Evolutionary conservation across 2,113 vertebrate genomes (phyloP).

Genomic region (Stegastes partitus): DNA sequence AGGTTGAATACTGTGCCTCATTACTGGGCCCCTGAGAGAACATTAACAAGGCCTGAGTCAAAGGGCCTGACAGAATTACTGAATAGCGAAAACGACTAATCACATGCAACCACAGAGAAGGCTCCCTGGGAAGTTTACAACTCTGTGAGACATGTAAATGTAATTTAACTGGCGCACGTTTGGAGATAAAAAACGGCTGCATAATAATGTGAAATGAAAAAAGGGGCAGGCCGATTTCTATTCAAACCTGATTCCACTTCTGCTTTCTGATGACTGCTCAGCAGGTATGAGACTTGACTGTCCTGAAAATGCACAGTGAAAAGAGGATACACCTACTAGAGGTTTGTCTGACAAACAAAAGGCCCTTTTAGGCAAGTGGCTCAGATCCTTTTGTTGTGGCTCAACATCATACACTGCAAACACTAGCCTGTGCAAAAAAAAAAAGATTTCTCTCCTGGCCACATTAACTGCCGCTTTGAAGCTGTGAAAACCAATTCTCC

Average conservation of each 20-base stretch:
- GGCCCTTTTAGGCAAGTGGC: neutral
- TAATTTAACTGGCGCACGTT: neutral
- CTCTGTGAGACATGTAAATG: neutral
- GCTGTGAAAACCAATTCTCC: slow-evolving; percentile 81
- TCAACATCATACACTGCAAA: neutral
- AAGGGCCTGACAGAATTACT: slow-evolving; percentile 46
- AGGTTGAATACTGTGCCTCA: slow-evolving; percentile 49
- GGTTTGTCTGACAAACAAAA: neutral
- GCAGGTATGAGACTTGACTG: neutral
- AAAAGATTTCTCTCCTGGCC: slow-evolving; percentile 69
- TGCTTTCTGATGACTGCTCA: slow-evolving; percentile 21
- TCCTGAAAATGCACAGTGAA: neutral
- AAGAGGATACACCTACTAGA: neutral
- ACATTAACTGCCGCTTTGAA: slow-evolving; percentile 44
- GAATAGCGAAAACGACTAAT: slow-evolving; percentile 39
- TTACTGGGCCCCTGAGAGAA: slow-evolving; percentile 58
- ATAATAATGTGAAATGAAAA: neutral
- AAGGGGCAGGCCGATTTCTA: neutral
- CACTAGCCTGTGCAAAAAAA: neutral
- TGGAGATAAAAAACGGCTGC: neutral
- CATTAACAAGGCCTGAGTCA: slow-evolving; percentile 65
- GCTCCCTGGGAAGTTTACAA: slow-evolving; percentile 18
- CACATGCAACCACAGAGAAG: slow-evolving; percentile 17
- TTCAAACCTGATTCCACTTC: slow-evolving; percentile 15
- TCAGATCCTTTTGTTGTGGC: neutral